Base-by-base conservation (phyloP, 2,797 vertebrate genomes). In the Lutjanus argentimaculatus region DNA sequence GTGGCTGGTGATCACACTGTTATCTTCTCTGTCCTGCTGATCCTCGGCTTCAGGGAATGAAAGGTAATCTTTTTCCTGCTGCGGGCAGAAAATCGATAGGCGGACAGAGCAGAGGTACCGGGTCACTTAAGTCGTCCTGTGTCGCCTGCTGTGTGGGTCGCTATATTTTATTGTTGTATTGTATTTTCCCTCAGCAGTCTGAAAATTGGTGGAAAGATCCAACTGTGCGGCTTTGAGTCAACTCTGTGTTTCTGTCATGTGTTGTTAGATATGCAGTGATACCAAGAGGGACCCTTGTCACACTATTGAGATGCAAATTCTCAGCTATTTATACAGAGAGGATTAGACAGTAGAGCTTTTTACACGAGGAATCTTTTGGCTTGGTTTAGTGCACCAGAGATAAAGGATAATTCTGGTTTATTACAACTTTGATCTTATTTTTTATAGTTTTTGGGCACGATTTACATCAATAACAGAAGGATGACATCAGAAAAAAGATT, bases 21-120 rank as follows among this genome's bases (percentile, higher is more conserved):
- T 89, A 77, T 91, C 86, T 84, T 71, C 75, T 77, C 84, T 74
- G 77, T 88, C 81, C 88, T 87, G 89, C 87, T 92, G 90, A 93
- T 87, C 69, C 63, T 67, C 36, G 12, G 55, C 84, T 82, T 90
- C 81, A 77, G 79, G 51, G 72, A 85, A 84, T 46, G 81, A 92
- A 92, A 91, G 90, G 90, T 94, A 85, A 92, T 84, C 72, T 78
- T 56, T 89, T 78, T 85, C 80, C 87, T 79, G 75, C 83, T 75
- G 77, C 0, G 48, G 64, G 79, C 16, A 61, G 84, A 75, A 85
- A 90, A 93, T 94, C 89, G 12, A 93, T 92, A 76, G 67, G 36
- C 82, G 70, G 71, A 75, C 76, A 59, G 70, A 80, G 22, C 67
- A 48, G 75, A 75, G 77, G 66, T 71, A 75, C 65, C 57, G 72